Evolutionary conservation across 2,113 vertebrate genomes (phyloP).

Genomic region (Pedionomus torquatus): DNA sequence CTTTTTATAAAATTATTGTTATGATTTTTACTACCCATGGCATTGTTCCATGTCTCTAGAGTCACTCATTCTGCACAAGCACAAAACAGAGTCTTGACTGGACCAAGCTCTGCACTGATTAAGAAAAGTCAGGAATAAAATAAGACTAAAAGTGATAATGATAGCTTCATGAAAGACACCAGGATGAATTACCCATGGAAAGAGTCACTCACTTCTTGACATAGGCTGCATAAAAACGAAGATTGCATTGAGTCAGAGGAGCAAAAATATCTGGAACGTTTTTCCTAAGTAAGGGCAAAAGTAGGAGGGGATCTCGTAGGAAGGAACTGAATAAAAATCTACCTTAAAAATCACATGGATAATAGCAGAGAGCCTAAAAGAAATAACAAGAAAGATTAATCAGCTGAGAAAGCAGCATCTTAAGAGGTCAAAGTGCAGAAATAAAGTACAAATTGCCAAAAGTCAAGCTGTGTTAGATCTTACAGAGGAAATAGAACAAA

Average conservation of each 20-base stretch:
- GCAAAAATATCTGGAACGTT: neutral
- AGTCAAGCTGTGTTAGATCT: conserved; percentile 14
- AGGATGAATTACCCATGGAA: neutral
- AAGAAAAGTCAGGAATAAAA: neutral
- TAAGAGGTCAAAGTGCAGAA: conserved; percentile 40
- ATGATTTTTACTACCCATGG: neutral
- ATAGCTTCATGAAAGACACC: neutral
- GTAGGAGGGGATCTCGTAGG: neutral
- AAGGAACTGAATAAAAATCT: conserved; percentile 40
- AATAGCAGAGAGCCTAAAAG: neutral
- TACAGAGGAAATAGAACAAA: conserved; percentile 32
- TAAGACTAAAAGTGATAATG: neutral
- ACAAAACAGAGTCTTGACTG: neutral
- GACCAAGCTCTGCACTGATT: neutral
- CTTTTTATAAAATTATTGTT: neutral
- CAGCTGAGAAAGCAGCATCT: conserved; percentile 2
- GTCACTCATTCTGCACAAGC: neutral
- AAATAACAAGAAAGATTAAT: neutral
- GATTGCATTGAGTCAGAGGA: neutral
- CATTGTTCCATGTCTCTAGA: neutral
- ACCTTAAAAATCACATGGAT: neutral
- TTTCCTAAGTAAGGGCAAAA: neutral
- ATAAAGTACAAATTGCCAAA: conserved; percentile 9
- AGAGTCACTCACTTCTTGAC: neutral
- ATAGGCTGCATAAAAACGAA: neutral